These are phyloP conservation scores for Chlorops oryzae DNA, from an alignment of 1,140 invertebrate species.

Conservation along the genomic window DNA sequence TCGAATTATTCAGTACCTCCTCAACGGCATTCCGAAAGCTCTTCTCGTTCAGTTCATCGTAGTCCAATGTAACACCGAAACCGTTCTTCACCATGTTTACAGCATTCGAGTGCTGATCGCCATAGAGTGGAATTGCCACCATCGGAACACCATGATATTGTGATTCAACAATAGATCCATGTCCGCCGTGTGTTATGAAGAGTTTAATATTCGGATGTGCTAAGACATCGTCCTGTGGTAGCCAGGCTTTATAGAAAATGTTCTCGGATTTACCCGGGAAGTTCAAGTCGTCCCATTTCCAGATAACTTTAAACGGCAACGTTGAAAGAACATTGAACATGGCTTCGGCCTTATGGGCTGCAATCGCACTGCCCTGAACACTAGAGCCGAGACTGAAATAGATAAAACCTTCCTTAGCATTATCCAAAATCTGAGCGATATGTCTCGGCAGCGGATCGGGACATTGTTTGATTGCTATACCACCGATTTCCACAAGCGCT, in stretches of 20 bases:
- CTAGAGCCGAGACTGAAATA: slow-evolving; percentile 55
- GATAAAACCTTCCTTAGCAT: slow-evolving; percentile 50
- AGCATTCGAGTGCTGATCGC: slow-evolving; percentile 55
- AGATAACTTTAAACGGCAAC: slow-evolving; percentile 51
- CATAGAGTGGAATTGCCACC: slow-evolving; percentile 59
- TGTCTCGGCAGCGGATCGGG: slow-evolving; percentile 43
- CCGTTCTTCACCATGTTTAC: slow-evolving; percentile 44
- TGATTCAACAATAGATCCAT: slow-evolving; percentile 60
- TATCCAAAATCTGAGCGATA: slow-evolving; percentile 14
- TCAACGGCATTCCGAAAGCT: slow-evolving; percentile 15
- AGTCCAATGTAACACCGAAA: slow-evolving; percentile 41
- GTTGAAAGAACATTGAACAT: slow-evolving; percentile 47
- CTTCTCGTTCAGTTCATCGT: slow-evolving; percentile 19
- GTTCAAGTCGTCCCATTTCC: slow-evolving; percentile 52
- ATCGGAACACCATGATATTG: slow-evolving; percentile 61
- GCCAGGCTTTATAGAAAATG: slow-evolving; percentile 57
- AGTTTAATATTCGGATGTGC: slow-evolving; percentile 59
- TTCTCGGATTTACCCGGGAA: slow-evolving; percentile 50
- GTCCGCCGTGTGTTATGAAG: slow-evolving; percentile 64
- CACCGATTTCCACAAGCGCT: slow-evolving; percentile 45
- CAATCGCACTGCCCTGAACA: slow-evolving; percentile 39
- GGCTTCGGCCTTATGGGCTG: slow-evolving; percentile 32
- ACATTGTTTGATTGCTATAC: slow-evolving; percentile 44
- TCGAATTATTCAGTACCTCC: slow-evolving; percentile 16
- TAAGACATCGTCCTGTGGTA: slow-evolving; percentile 60